phyloP scores from a whole-genome alignment of 2,888 invertebrate genomes.

The Drosophila imparisetae region DNA sequence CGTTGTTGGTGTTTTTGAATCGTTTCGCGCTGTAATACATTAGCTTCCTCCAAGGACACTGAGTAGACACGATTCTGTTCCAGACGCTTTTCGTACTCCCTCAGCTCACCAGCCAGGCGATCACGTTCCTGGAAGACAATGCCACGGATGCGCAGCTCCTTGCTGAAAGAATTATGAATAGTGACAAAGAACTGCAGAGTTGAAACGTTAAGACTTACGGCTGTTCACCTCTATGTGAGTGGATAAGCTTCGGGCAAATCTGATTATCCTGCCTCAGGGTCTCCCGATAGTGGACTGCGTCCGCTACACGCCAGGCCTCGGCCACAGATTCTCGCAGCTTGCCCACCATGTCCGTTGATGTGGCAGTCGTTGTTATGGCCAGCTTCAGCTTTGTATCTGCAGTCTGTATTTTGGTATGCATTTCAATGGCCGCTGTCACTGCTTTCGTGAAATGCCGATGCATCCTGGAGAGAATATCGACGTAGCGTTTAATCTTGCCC shows the following conservation, averaged over 20 bases:
- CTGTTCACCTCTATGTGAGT: background rate
- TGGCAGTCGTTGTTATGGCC: conserved; percentile 75
- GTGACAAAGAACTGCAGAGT: background rate
- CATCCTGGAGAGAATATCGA: conserved; percentile 72
- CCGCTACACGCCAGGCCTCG: conserved; percentile 59
- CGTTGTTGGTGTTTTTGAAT: conserved; percentile 48
- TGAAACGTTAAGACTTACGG: background rate
- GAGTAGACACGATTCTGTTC: conserved; percentile 78
- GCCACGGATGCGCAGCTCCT: conserved; percentile 8
- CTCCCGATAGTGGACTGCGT: conserved; percentile 39
- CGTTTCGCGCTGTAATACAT: conserved; percentile 43
- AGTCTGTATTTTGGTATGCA: conserved; percentile 55
- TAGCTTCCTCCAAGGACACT: conserved; percentile 68
- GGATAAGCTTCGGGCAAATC: background rate
- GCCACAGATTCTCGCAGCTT: conserved; percentile 61
- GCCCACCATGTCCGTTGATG: conserved; percentile 72
- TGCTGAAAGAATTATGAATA: conserved; percentile 20
- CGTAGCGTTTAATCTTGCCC: conserved; percentile 70
- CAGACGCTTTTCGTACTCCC: conserved; percentile 79
- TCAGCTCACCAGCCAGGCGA: conserved; percentile 80
- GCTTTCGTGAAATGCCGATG: conserved; percentile 70
- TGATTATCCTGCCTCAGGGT: background rate
- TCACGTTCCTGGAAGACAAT: conserved; percentile 79
- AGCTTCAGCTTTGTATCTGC: conserved; percentile 76
- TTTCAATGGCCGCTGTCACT: conserved; percentile 45